A percentile compares a stretch with the other conserved stretches of the same genome.
Evolutionary conservation across 2,113 vertebrate species (phyloP).

Genomic region (Silurus asotus): DNA sequence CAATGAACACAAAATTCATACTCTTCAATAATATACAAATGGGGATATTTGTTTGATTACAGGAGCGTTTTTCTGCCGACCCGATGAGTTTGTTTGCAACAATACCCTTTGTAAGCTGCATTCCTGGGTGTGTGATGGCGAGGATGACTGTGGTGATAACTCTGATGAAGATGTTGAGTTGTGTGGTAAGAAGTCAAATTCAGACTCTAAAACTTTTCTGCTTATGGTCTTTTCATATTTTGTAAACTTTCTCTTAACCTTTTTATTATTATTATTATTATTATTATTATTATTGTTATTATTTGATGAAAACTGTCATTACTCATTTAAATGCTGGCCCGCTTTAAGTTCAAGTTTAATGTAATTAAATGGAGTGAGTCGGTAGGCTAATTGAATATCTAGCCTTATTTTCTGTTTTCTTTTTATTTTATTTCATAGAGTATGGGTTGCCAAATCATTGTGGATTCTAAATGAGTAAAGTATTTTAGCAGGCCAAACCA

Average conservation of each 20-base stretch:
- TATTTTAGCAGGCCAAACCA: background rate
- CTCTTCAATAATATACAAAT: background rate
- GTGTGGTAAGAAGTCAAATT: conserved; percentile 79
- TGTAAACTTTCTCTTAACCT: background rate
- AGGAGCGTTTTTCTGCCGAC: conserved; percentile 85
- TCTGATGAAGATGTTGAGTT: conserved; percentile 91
- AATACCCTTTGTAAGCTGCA: conserved; percentile 95
- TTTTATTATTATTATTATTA: too few species aligned
- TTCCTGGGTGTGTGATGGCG: conserved; percentile 96
- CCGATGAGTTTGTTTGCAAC: conserved; percentile 95
- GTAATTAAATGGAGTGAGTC: background rate
- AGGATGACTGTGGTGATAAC: conserved; percentile 97
- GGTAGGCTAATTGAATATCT: background rate
- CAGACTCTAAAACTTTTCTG: background rate
- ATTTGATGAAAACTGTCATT: background rate
- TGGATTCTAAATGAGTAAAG: background rate
- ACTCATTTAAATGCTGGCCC: background rate
- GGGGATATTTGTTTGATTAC: conserved; percentile 51
- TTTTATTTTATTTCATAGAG: background rate
- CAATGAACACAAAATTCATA: background rate
- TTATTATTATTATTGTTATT: too few species aligned
- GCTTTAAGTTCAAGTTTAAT: background rate
- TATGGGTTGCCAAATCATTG: background rate
- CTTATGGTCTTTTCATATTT: background rate
- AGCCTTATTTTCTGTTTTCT: background rate